Base-by-base conservation (phyloP, 2,797 vertebrate species). In the Heteromormyrus szaboi region DNA sequence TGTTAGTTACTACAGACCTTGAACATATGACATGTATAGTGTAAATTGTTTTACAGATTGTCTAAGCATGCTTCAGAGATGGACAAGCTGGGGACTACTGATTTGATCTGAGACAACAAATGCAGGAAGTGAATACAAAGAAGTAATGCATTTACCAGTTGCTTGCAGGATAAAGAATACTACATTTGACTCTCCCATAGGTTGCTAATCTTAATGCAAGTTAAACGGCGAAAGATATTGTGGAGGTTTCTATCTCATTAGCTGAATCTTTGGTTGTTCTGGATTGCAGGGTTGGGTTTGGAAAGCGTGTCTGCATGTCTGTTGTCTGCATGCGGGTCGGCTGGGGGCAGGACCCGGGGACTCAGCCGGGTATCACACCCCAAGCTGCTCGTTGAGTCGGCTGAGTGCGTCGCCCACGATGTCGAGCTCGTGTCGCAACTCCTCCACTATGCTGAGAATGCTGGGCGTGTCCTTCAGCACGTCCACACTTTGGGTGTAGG, bases 401-500 rank as follows among this genome's bases (percentile, higher is more conserved):
- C 89, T 96, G 72, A 99, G 97, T 86, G 98, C 97, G 0, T 99
- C 97, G 0, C 96, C 97, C 72, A 99, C 96, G 1, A 98, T 95
- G 92, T 99, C 98, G 0, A 99, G 96, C 91, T 99, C 98, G 0
- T 98, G 96, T 2, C 96, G 96, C n/a, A 99, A 95, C 90, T 99
- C 98, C 0, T 97, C 97, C 92, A 99, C 96, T 88, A 98, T 95
- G 0, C 93, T 97, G 93, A 97, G 97, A 90, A 99, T 98, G 95
- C 98, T 99, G 89, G 94, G 95, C 0, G 94, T 96, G 93, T 99
- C 98, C 92, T 97, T 98, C 84, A 99, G 94, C 88, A 99, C 93
- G 53, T 99, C 98, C 92, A 99, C 93, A 0, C 97, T 99, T 93
- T 98, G 99, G 33, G 98, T 99, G 87, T 99, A 99, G 0, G 99